phyloP scores from a whole-genome alignment of 1,140 invertebrate species.

The Lucilia cuprina region DNA sequence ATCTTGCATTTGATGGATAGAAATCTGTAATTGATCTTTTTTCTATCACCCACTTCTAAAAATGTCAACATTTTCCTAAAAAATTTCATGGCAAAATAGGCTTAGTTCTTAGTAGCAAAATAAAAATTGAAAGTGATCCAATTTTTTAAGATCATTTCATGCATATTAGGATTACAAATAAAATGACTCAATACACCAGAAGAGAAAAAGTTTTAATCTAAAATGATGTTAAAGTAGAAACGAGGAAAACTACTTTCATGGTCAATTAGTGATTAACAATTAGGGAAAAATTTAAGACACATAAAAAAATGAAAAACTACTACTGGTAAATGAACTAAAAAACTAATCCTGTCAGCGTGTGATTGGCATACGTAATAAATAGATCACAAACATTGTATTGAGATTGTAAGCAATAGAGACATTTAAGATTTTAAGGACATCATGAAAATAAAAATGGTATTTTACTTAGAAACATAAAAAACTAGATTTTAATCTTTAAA shows the following conservation, averaged over 20 bases:
- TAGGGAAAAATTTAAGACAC: conserved; percentile 7
- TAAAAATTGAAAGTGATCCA: conserved; percentile 2
- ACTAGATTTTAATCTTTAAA: not conserved
- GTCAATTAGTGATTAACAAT: conserved; percentile 32
- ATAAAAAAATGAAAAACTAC: not conserved
- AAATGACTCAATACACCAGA: not conserved
- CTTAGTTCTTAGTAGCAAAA: not conserved
- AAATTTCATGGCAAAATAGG: not conserved
- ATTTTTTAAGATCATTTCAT: conserved; percentile 16
- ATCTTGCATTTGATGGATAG: too few relatives aligned
- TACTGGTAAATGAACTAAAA: conserved; percentile 16
- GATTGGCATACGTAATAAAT: conserved; percentile 27
- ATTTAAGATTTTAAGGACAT: not conserved
- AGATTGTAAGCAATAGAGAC: not conserved
- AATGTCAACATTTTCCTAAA: not conserved
- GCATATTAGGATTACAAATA: not conserved
- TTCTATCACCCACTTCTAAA: not conserved
- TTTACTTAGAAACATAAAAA: not conserved
- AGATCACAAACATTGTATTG: not conserved
- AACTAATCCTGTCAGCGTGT: conserved; percentile 41
- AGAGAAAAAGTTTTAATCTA: not conserved
- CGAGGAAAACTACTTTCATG: conserved; percentile 6
- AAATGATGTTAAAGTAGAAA: not conserved
- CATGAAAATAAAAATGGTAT: not conserved
- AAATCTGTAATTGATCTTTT: not conserved